phyloP scores from a whole-genome alignment of 2,888 invertebrate genomes.

The Nineta flava region DNA sequence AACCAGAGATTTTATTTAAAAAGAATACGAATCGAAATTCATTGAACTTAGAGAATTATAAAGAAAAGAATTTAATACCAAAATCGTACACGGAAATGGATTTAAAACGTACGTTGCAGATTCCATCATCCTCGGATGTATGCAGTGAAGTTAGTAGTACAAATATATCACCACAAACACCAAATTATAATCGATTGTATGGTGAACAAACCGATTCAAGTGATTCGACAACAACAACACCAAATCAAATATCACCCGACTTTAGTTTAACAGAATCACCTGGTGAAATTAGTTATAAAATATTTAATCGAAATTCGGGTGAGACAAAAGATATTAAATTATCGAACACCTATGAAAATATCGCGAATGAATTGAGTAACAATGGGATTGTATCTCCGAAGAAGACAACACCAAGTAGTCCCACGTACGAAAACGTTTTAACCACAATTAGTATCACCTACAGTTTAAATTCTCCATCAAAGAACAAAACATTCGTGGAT shows the following conservation, averaged over 20 bases:
- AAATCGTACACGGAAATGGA: conserved; percentile 25
- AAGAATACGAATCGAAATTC: conserved; percentile 18
- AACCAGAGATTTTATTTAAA: not conserved
- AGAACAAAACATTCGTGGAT: conserved; percentile 16
- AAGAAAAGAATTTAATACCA: conserved; percentile 15
- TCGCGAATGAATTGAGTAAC: conserved; percentile 1
- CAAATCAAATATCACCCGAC: conserved; percentile 14
- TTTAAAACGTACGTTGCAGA: conserved; percentile 15
- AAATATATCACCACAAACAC: conserved; percentile 24
- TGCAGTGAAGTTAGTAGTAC: conserved; percentile 17
- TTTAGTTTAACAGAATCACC: conserved; percentile 24
- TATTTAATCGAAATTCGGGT: conserved; percentile 29
- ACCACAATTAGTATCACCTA: conserved; percentile 60
- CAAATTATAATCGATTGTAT: conserved; percentile 22
- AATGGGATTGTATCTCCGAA: conserved; percentile 28
- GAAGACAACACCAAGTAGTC: conserved; percentile 33
- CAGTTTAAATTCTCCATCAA: conserved; percentile 40
- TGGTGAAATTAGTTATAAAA: conserved; percentile 33
- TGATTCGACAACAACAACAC: conserved; percentile 23
- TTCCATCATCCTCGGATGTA: conserved; percentile 15
- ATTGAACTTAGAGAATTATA: conserved; percentile 20
- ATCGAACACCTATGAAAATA: conserved; percentile 5
- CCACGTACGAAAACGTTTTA: conserved; percentile 34
- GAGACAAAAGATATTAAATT: conserved; percentile 7
- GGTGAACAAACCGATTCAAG: conserved; percentile 10